Evolutionary conservation across 1,140 invertebrate species (phyloP), one percentile per base, ranked within the genome.

Genomic region (Drosophila bocki): DNA sequence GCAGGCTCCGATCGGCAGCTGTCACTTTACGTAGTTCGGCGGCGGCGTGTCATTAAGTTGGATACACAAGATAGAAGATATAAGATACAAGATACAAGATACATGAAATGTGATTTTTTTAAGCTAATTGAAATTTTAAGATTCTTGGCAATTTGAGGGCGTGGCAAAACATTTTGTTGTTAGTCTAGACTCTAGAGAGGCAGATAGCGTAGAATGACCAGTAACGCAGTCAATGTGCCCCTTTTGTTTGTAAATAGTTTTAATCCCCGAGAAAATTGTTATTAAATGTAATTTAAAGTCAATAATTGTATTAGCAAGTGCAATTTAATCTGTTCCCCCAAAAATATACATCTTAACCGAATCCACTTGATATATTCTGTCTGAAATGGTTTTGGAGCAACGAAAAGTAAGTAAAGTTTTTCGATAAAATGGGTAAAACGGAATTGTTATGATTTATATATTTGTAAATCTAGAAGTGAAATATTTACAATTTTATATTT

Each of bases 261-360:
- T 91, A 91, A 68, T 57, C 48, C 63, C 47, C 67, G 33, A 62
- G 50, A 82, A 78, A 91, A 90, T 86, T 90, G 85, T 88, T 90
- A 91, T 86, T 86, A 91, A 90, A 87, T 91, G 90, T 82, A 91
- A 87, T 87, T 76, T 91, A 84, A 84, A 74, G 78, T 88, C 84
- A 88, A 90, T 88, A 88, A 90, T 91, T 91, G 83, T 91, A 90
- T 91, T 90, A 91, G 88, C 71, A 90, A 90, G 87, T 91, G 83
- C 76, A 90, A 77, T 78, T 61, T 53, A 59, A 78, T 57, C 58
- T 56, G 67, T 72, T 78, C 48, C 53, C 71, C 63, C 42, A 44
- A 77, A 50, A 59, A 77, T 54, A 76, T 56, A 76, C 59, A 64
- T 76, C 71, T 75, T 75, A 75, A 75, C 42, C 71, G 47, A 75